phyloP scores from a whole-genome alignment of 2,888 invertebrate genomes.

The Lepidocyrtoides sp. region DNA sequence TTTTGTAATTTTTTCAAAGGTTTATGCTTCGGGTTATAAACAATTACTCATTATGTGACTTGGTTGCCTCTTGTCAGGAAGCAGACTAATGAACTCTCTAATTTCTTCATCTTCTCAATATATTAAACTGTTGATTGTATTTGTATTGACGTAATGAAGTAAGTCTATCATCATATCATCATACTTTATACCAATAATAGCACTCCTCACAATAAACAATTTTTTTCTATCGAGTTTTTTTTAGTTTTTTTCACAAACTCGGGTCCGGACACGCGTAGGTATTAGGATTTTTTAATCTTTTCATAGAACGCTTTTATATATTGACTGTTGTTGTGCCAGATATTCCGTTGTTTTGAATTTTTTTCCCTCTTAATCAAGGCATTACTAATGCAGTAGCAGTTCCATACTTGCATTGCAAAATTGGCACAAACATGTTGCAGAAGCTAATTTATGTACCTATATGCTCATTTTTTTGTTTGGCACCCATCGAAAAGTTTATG shows the following conservation, averaged over 20 bases:
- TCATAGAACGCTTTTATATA: neutral
- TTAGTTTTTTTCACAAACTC: neutral
- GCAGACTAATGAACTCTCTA: slow-evolving; percentile 75
- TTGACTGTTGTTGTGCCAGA: neutral
- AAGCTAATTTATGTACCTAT: neutral
- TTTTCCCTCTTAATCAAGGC: slow-evolving; percentile 45
- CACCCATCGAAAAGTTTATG: slow-evolving; percentile 43
- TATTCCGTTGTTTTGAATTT: neutral
- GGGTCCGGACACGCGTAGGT: neutral
- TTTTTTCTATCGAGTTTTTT: neutral
- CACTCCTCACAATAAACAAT: neutral
- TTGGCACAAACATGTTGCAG: neutral
- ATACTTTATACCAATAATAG: neutral
- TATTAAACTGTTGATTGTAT: neutral
- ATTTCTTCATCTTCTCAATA: slow-evolving; percentile 57
- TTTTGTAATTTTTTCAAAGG: neutral
- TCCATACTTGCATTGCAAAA: neutral
- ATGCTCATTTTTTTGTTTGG: slow-evolving; percentile 25
- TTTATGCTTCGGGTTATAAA: slow-evolving; percentile 69
- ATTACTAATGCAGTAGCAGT: neutral
- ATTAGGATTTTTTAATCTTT: neutral
- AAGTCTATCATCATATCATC: neutral
- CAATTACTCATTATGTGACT: slow-evolving; percentile 72
- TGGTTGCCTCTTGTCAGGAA: slow-evolving; percentile 54
- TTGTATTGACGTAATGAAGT: neutral